These are phyloP conservation scores for Petrolisthes cinctipes DNA, from an alignment of 2,888 invertebrate species.

Conservation along the genomic window DNA sequence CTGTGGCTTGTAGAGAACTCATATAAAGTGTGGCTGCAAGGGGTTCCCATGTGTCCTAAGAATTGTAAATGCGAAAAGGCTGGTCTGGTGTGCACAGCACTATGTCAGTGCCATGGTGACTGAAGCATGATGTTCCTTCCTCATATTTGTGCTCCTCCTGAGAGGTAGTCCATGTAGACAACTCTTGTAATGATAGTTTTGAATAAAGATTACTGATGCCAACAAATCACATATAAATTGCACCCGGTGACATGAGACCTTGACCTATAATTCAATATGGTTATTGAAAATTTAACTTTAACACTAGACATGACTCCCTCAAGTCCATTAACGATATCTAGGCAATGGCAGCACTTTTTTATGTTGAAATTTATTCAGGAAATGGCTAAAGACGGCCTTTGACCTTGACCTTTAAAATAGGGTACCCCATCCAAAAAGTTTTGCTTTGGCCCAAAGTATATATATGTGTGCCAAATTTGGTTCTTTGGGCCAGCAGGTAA, in stretches of 20 bases:
- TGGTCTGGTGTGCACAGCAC: conserved; percentile 18
- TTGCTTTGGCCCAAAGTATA: background rate
- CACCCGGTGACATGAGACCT: no score
- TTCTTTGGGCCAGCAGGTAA: conserved; percentile 7
- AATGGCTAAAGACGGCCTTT: no score
- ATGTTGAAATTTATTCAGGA: conserved; percentile 9
- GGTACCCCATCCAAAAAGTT: background rate
- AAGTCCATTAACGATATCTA: conserved; percentile 24
- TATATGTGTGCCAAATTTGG: no score
- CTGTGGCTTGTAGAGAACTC: conserved; percentile 27
- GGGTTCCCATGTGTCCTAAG: conserved; percentile 23
- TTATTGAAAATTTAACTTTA: no score
- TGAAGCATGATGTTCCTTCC: conserved; percentile 26
- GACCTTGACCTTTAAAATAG: no score
- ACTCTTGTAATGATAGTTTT: no score
- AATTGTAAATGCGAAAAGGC: conserved; percentile 24
- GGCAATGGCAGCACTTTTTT: conserved; percentile 12
- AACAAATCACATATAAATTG: no score
- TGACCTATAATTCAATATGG: no score
- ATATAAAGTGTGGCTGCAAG: conserved; percentile 26
- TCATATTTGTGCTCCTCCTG: background rate
- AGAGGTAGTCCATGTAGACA: conserved; percentile 30
- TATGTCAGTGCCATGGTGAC: conserved; percentile 24
- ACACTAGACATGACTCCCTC: conserved; percentile 22
- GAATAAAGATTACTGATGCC: no score